Base-by-base conservation (phyloP, 2,888 invertebrate species). In the Entomobrya proxima region DNA sequence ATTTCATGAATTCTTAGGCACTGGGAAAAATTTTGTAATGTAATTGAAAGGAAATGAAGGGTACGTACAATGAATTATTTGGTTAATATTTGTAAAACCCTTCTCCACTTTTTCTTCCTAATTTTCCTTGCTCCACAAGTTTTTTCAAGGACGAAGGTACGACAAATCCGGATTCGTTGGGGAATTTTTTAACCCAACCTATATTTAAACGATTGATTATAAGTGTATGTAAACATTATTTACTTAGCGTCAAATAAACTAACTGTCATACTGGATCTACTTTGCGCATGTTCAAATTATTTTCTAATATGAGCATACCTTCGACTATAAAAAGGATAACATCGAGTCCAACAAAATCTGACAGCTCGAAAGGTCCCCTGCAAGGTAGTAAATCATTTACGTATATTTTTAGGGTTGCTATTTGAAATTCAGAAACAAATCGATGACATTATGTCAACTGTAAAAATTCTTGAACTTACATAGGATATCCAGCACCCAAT, bases 401-500 rank as follows among this genome's bases (percentile, higher is more conserved):
- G 30, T 76, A 35, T 52, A 58, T 76, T 27, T 30, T 32, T n/a
- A 30, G 4, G 1, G n/a, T 55, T 27, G 27, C 27, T n/a, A n/a
- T n/a, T n/a, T n/a, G 24, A 24, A n/a, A 24, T 30, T 9, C 13
- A 74, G 2, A 2, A 30, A 3, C 2, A 9, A 74, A 75, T 15
- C n/a, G 40, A 50, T 7, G 6, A 21, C 15, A 30, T 55, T 52
- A 7, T 52, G 24, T 55, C 11, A 35, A 35, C 4, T 50, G 18
- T 50, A 64, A n/a, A 3, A 47, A 27, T 55, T 9, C 55, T 11
- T 21, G 4, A 35, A 50, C 67, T 76, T 77, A 84, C 97, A 97
- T 97, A 5, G 97, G 97, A 92, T 96, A 94, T 0, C 96, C 95
- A 15, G 96, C 96, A 6, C 97, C 97, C 0, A 97, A 92, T 91